A percentile compares a stretch with the other conserved stretches of the same genome.
These are phyloP conservation scores for Sibirionetta formosa DNA, from an alignment of 2,797 vertebrate genomes.

Conservation along the genomic window DNA sequence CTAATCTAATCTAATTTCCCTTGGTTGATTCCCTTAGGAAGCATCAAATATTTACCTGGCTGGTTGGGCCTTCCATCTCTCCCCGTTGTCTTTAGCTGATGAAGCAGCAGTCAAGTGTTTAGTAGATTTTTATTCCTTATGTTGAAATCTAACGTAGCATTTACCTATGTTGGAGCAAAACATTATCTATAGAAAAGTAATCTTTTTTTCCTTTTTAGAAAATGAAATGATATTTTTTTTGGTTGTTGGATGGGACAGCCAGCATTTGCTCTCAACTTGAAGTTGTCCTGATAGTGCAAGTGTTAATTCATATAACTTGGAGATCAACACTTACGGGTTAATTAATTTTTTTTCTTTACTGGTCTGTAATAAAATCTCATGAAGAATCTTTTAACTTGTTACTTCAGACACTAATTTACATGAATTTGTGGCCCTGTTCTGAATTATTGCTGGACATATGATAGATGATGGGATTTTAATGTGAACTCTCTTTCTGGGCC, in stretches of 20 bases:
- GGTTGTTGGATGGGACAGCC: background rate
- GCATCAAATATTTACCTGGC: background rate
- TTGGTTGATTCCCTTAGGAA: background rate
- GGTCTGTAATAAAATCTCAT: background rate
- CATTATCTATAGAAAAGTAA: background rate
- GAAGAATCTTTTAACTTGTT: background rate
- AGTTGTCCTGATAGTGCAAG: background rate
- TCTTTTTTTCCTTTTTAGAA: background rate
- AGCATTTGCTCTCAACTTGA: background rate
- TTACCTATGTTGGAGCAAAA: background rate
- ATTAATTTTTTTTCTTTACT: background rate
- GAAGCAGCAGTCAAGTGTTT: background rate
- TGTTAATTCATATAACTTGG: background rate
- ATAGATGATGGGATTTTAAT: background rate
- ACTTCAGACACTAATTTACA: accelerated
- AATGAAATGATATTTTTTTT: background rate
- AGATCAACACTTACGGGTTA: background rate
- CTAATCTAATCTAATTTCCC: background rate
- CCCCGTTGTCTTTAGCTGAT: accelerated
- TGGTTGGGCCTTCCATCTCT: background rate
- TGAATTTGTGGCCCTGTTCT: background rate
- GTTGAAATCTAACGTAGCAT: background rate
- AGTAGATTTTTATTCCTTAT: background rate
- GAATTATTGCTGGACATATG: background rate
- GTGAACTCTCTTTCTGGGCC: background rate